Percentiles rank a stretch among this genome's conserved stretches.
These are phyloP conservation scores for Lissonota sp. DNA, from an alignment of 2,888 invertebrate genomes.

Conservation along the genomic window DNA sequence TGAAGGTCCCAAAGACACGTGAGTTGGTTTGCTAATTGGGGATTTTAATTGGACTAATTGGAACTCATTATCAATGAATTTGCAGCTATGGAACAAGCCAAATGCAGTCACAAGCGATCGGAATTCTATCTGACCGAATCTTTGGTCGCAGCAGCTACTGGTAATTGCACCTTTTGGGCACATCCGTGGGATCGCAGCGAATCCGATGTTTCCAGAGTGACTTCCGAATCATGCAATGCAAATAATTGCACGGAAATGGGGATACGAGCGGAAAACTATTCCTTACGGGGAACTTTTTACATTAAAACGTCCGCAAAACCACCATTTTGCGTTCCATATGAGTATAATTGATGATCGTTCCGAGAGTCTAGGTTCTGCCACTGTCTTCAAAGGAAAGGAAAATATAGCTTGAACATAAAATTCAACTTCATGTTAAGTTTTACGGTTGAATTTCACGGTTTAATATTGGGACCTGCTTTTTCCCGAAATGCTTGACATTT, in stretches of 20 bases:
- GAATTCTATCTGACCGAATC: constrained; percentile 87
- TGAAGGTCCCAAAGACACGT: constrained; percentile 83
- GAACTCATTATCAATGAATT: neutral
- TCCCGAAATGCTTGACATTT: too few species aligned
- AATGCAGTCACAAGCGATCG: constrained; percentile 88
- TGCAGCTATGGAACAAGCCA: constrained; percentile 85
- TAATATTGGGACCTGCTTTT: too few species aligned
- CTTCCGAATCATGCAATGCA: constrained; percentile 81
- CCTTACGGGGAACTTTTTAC: constrained; percentile 85
- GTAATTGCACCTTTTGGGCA: constrained; percentile 86
- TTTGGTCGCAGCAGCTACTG: constrained; percentile 79
- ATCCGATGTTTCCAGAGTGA: constrained; percentile 83
- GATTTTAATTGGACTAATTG: neutral
- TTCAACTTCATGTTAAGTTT: too few species aligned
- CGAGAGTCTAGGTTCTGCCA: neutral
- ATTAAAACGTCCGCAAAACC: constrained; percentile 84
- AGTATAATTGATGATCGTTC: too few species aligned
- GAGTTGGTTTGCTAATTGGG: constrained; percentile 69
- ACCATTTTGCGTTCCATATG: constrained; percentile 84
- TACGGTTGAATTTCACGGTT: too few species aligned
- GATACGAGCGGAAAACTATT: constrained; percentile 83
- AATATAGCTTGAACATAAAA: neutral
- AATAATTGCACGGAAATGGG: constrained; percentile 86
- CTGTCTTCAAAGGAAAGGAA: neutral
- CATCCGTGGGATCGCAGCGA: constrained; percentile 85